Evolutionary conservation across 2,113 vertebrate genomes (phyloP).

Genomic region (Tretioscincus oriximinensis): DNA sequence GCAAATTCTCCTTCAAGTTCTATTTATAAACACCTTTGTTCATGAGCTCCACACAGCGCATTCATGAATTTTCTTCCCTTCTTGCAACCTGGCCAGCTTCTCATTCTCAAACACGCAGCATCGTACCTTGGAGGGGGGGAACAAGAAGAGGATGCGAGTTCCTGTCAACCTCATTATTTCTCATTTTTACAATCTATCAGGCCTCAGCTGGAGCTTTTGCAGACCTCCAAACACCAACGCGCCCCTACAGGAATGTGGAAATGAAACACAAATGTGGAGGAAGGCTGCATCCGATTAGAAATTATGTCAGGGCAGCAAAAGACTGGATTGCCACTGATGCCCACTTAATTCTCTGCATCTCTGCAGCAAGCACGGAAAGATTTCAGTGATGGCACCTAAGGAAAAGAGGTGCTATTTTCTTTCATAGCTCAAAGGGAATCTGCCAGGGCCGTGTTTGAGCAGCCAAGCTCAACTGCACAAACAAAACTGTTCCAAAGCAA

Average conservation of each 20-base stretch:
- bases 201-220: neutral
- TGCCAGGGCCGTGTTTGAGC: neutral
- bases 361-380: slow-evolving; percentile 12
- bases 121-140: neutral
- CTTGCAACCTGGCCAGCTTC: neutral
- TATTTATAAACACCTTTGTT: slow-evolving; percentile 10
- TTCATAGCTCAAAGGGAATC: neutral
- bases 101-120: neutral
- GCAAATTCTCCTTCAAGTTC: neutral
- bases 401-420: slow-evolving; percentile 8
- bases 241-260: neutral
- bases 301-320: slow-evolving; percentile 13
- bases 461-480: neutral
- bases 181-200: neutral
- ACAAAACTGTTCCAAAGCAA: no score
- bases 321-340: slow-evolving; percentile 23
- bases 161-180: neutral
- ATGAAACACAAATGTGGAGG: no score
- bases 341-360: neutral
- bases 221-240: neutral
- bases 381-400: neutral
- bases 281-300: accelerated
- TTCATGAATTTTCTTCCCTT: neutral
- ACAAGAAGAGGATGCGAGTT: neutral
- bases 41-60: neutral